Conservation (phyloP, 2,888 invertebrate species). For the Rhogogaster chlorosoma region DNA sequence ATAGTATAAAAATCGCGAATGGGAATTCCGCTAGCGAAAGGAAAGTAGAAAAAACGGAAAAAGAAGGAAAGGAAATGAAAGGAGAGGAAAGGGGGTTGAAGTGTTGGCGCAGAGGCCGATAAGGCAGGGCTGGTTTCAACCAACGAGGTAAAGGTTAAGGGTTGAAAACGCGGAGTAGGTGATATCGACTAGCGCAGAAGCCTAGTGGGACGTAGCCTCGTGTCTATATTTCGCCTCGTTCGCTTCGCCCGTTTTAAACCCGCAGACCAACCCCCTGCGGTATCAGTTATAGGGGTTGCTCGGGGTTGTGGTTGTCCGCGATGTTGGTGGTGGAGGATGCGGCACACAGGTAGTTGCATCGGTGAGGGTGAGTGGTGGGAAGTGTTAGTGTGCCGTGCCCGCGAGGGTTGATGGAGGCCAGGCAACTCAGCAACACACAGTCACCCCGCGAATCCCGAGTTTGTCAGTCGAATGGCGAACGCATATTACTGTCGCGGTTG, state of each 20-base stretch:
- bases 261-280: conserved; percentile 18
- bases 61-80: not conserved
- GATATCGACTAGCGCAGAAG: not conserved
- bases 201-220: too few relatives aligned
- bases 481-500: conserved; percentile 5
- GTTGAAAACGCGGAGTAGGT: conserved; percentile 66
- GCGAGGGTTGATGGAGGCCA: conserved; percentile 38
- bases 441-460: conserved; percentile 33
- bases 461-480: conserved; percentile 23
- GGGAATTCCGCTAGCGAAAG: not conserved
- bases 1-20: not conserved
- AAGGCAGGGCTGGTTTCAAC: conserved; percentile 18
- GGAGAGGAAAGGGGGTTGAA: too few relatives aligned
- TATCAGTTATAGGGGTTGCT: not conserved
- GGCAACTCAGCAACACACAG: conserved; percentile 34
- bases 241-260: not conserved
- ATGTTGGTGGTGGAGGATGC: not conserved
- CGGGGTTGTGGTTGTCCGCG: not conserved
- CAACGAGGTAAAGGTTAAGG: conserved; percentile 66
- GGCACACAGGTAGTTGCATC: not conserved
- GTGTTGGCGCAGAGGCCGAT: conserved; percentile 9
- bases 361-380: not conserved
- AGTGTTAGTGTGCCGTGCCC: conserved; percentile 23
- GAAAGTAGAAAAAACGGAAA: not conserved
- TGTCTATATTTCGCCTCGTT: not conserved